Percentiles rank a stretch among this genome's conserved stretches.
Conservation (phyloP, 2,888 invertebrate species). For the Artemia sinica region DNA sequence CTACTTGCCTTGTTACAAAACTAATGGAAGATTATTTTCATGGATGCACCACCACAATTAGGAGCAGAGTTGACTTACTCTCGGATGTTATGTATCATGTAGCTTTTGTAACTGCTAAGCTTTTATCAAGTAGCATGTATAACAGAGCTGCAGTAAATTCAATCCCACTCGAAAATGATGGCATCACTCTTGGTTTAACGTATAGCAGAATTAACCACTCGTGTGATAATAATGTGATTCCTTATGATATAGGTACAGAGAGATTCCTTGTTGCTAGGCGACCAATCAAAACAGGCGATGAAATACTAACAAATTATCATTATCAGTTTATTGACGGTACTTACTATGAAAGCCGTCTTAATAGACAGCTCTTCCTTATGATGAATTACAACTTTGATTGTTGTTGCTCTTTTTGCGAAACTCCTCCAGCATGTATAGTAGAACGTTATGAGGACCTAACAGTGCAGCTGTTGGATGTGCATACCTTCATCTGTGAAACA, state of each 20-base stretch:
- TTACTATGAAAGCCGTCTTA: background rate
- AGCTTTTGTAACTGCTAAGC: background rate
- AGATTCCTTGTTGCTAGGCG: constrained; percentile 4
- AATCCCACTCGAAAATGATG: background rate
- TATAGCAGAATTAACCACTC: constrained; percentile 9
- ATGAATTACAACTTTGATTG: background rate
- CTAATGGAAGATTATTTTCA: background rate
- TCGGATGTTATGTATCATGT: constrained; percentile 5
- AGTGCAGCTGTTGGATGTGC: too few species aligned
- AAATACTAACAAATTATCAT: background rate
- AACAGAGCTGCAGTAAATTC: constrained; percentile 5
- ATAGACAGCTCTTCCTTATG: background rate
- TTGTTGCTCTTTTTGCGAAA: constrained; percentile 4
- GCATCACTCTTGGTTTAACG: background rate
- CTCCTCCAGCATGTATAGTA: background rate
- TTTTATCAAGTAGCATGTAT: background rate
- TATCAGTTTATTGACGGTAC: background rate
- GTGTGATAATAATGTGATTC: background rate
- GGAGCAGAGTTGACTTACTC: background rate
- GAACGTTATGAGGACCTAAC: background rate
- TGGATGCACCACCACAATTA: background rate
- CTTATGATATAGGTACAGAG: background rate
- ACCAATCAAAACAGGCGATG: background rate
- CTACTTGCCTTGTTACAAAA: background rate
- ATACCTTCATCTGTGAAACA: too few species aligned